These are phyloP conservation scores for Chaenocephalus aceratus DNA, from an alignment of 2,113 vertebrate genomes.

Conservation along the genomic window DNA sequence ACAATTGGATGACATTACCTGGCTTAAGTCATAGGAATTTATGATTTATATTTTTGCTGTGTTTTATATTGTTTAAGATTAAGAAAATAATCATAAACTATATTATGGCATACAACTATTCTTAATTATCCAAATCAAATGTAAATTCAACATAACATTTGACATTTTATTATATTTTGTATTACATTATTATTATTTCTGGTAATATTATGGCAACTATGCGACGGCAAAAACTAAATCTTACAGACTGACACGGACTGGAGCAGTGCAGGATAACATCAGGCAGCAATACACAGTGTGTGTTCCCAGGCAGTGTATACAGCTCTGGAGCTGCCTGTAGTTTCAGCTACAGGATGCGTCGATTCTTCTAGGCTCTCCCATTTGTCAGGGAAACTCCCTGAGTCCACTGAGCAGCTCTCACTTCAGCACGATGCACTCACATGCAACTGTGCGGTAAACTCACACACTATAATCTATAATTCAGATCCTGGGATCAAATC, in stretches of 20 bases:
- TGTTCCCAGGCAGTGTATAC: slow-evolving; percentile 18
- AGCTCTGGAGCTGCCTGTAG: slow-evolving; percentile 18
- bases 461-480: slow-evolving; percentile 74
- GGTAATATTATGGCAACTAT: not conserved
- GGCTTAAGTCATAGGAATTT: not conserved
- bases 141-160: not conserved
- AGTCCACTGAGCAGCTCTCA: slow-evolving; percentile 30
- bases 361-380: slow-evolving; percentile 10
- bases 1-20: not conserved
- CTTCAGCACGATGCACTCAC: slow-evolving; percentile 21
- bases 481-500: slow-evolving; percentile 65
- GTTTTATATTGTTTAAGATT: not conserved
- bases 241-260: not conserved
- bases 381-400: slow-evolving; percentile 31
- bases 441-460: slow-evolving; percentile 42
- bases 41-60: no score
- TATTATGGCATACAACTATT: not conserved
- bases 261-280: not conserved
- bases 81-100: not conserved
- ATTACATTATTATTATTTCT: not conserved
- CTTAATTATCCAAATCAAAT: no score
- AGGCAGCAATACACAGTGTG: not conserved
- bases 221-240: not conserved
- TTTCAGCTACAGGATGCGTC: slow-evolving; percentile 56
- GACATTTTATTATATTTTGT: not conserved